phyloP scores from a whole-genome alignment of 2,113 vertebrate genomes.

The Entelurus aequoreus region DNA sequence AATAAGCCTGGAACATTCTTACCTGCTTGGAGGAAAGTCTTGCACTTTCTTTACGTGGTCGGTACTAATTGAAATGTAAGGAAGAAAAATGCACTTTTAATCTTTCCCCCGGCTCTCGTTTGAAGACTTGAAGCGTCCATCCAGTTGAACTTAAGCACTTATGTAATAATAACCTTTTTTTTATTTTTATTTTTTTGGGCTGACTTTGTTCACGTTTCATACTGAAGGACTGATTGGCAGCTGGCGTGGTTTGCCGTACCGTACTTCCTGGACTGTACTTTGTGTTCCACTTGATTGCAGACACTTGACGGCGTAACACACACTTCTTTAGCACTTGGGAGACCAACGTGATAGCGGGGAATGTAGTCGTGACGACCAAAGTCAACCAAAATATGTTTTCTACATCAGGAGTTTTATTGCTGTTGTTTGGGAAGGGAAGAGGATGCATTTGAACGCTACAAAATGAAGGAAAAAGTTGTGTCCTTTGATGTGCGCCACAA shows the following conservation, averaged over 20 bases:
- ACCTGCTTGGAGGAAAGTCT: too few relatives aligned
- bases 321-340: conserved; percentile 33
- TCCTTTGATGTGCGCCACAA: conserved; percentile 43
- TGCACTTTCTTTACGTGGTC: background rate
- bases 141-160: conserved; percentile 68
- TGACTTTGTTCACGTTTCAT: conserved; percentile 14
- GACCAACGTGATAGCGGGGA: conserved; percentile 16
- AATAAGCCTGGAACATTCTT: too few relatives aligned
- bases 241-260: conserved; percentile 33
- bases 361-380: conserved; percentile 46
- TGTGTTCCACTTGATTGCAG: conserved; percentile 52
- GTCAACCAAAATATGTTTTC: conserved; percentile 59
- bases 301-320: conserved; percentile 29
- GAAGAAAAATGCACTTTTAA: conserved; percentile 70
- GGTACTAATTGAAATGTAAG: conserved; percentile 52
- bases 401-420: conserved; percentile 28
- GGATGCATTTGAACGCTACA: conserved; percentile 43
- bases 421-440: conserved; percentile 28
- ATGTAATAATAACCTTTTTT: conserved; percentile 39
- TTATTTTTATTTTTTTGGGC: too few relatives aligned
- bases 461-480: conserved; percentile 45
- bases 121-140: conserved; percentile 60
- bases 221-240: conserved; percentile 39
- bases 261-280: conserved; percentile 38
- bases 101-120: conserved; percentile 54